phyloP scores from a whole-genome alignment of 1,140 invertebrate genomes.

The Aphis gossypii region DNA sequence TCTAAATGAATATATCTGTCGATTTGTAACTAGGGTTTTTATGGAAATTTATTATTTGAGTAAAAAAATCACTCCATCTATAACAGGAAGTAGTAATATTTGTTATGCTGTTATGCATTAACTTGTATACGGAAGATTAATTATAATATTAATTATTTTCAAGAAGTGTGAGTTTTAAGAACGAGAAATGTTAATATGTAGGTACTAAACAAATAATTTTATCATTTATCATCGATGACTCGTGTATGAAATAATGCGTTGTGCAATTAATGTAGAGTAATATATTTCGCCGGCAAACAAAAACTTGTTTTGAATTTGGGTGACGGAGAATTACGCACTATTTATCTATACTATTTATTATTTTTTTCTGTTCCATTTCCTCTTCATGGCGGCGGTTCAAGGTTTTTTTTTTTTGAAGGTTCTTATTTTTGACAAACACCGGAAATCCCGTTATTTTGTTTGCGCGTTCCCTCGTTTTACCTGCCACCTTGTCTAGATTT shows the following conservation, averaged over 20 bases:
- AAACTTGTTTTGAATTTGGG: constrained; percentile 15
- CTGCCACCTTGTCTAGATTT: background rate
- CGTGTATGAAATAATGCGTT: background rate
- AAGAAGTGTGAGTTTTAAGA: background rate
- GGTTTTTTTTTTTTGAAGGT: constrained; percentile 30
- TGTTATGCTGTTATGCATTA: background rate
- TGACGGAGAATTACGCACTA: constrained; percentile 6
- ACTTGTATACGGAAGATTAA: background rate
- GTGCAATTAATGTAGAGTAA: background rate
- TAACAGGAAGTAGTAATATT: background rate
- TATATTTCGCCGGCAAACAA: background rate
- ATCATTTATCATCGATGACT: background rate
- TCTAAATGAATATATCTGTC: background rate
- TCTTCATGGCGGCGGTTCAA: constrained; percentile 36
- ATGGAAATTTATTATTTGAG: background rate
- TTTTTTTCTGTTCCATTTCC: constrained; percentile 29
- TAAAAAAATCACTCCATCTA: background rate
- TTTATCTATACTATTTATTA: background rate
- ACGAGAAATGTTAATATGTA: constrained; percentile 25
- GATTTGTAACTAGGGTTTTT: background rate
- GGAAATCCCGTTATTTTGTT: constrained; percentile 35
- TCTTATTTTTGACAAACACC: constrained; percentile 42
- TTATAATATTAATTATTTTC: background rate
- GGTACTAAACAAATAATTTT: background rate
- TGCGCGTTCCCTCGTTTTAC: background rate